Evolutionary conservation across 2,113 vertebrate species (phyloP).

Genomic region (Onychostruthus taczanowskii): DNA sequence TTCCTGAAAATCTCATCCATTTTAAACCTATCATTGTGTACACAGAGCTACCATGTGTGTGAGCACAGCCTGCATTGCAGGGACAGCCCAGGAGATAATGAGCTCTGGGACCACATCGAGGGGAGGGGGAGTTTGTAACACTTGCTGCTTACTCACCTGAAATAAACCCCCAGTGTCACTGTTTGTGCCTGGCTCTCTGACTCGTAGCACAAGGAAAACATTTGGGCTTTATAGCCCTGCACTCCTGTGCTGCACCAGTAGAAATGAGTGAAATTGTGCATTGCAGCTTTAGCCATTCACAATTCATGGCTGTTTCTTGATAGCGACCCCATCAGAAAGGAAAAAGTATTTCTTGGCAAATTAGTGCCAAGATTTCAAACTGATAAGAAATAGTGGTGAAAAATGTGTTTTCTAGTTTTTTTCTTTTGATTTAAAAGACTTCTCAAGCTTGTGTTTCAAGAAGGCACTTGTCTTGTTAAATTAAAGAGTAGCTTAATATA

Average conservation of each 20-base stretch:
- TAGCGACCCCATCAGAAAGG: background rate
- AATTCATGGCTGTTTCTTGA: background rate
- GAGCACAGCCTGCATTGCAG: background rate
- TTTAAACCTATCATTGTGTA: background rate
- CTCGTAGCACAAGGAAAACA: background rate
- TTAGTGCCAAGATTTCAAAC: background rate
- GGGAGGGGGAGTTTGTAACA: background rate
- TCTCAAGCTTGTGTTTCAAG: background rate
- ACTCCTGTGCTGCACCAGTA: background rate
- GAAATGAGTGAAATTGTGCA: background rate
- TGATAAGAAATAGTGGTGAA: background rate
- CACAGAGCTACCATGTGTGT: background rate
- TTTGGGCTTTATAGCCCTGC: background rate
- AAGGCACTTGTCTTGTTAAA: background rate
- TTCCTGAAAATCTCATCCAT: constrained; percentile 26
- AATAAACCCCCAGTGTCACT: background rate
- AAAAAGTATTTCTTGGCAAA: background rate
- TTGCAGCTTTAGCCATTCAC: background rate
- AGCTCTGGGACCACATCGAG: background rate
- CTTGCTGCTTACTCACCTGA: background rate
- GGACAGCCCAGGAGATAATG: background rate
- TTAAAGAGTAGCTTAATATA: background rate
- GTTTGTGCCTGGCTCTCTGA: background rate
- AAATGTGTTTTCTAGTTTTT: background rate
- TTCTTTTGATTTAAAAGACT: background rate